Evolutionary conservation across 1,140 invertebrate species (phyloP), one percentile per base, ranked within the genome.

Genomic region (Megalopta genalis): DNA sequence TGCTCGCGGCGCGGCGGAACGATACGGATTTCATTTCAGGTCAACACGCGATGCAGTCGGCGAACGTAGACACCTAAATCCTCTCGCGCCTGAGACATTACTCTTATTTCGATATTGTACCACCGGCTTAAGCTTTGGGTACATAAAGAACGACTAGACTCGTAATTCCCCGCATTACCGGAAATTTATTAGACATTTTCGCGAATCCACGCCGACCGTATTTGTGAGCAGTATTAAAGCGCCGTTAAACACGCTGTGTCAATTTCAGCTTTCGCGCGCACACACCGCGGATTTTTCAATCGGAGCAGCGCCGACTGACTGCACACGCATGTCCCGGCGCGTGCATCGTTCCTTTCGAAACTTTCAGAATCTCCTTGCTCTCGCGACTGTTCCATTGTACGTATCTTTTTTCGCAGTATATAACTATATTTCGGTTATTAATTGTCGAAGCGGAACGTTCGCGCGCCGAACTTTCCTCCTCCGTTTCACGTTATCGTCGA

Each of bases 141-240:
- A 63, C 37, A 64, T 18, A 72, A 77, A 72, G 59, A 64, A 64
- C 60, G 76, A 64, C 68, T 25, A 72, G 76, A 54, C 76, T 77
- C 52, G 60, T 72, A 77, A 77, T 71, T 10, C 60, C 76, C 54
- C 16, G 68, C n/a, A 72, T 72, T 72, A 64, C 49, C 49, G 54
- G 49, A 42, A 78, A 78, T 78, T 78, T 78, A 78, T 37, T 49
- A 46, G 60, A 46, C 23, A 25, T 78, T 72, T 39, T 64, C 76
- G 18, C n/a, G 49, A 46, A 16, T 37, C 52, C 46, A 37, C 54
- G 32, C 10, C 46, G 12, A 49, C 18, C 16, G 18, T 54, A 25
- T 72, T 42, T 78, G 57, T 10, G 39, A 18, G 49, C 8, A 32
- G 18, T 16, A 39, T 16, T 39, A 42, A 62, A 27, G n/a, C 37